phyloP scores from a whole-genome alignment of 2,888 invertebrate species.

The Drosophila austrosaltans region DNA sequence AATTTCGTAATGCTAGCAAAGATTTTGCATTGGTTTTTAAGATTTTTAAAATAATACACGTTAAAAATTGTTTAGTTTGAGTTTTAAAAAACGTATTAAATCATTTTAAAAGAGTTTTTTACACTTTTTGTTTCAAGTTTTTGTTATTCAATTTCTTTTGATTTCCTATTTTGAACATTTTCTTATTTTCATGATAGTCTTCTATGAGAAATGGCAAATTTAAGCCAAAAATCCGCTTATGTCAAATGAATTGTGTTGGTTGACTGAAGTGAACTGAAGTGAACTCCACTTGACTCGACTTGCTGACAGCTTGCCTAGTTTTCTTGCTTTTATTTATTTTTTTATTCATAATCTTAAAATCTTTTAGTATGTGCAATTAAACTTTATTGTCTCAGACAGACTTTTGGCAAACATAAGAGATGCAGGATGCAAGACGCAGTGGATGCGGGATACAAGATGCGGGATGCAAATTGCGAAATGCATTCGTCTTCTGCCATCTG shows the following conservation, averaged over 20 bases:
- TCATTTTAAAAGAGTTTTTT: too few relatives aligned
- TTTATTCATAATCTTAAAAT: conserved; percentile 7
- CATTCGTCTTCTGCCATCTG: conserved; percentile 22
- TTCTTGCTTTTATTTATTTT: background rate
- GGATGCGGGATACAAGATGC: background rate
- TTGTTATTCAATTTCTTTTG: too few relatives aligned
- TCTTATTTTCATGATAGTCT: too few relatives aligned
- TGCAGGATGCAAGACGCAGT: background rate
- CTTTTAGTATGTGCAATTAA: conserved; percentile 49
- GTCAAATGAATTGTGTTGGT: conserved; percentile 20
- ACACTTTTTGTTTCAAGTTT: too few relatives aligned
- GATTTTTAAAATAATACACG: too few relatives aligned
- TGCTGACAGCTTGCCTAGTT: conserved; percentile 22
- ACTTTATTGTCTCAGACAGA: conserved; percentile 26
- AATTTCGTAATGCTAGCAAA: too few relatives aligned
- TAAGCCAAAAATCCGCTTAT: conserved; percentile 54
- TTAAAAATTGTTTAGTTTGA: too few relatives aligned
- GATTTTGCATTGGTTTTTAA: too few relatives aligned
- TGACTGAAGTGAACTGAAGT: conserved; percentile 29
- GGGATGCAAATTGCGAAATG: background rate
- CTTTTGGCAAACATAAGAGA: conserved; percentile 3
- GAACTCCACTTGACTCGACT: conserved; percentile 9
- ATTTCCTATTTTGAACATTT: too few relatives aligned
- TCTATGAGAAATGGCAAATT: conserved; percentile 31
- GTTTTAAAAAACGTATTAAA: too few relatives aligned